phyloP scores from a whole-genome alignment of 2,113 vertebrate species.

The Petromus typicus region DNA sequence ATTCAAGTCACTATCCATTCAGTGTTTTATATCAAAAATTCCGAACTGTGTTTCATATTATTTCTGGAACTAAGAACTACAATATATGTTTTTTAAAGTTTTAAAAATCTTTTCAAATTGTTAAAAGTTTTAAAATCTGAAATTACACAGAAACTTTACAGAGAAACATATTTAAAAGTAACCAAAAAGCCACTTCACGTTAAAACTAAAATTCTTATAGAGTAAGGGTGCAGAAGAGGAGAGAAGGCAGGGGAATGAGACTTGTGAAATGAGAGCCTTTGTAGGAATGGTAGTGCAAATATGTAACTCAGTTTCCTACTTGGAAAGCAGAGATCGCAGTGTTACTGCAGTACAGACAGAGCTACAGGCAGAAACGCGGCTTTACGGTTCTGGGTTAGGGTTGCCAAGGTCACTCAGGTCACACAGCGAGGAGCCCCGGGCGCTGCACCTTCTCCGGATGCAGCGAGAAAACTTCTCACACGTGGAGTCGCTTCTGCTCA shows the following conservation, averaged over 20 bases:
- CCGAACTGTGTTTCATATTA: not conserved
- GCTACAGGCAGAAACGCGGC: not conserved
- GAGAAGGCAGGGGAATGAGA: constrained; percentile 13
- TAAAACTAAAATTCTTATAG: not conserved
- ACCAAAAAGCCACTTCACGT: not conserved
- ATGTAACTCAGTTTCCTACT: not conserved
- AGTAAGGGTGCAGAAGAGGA: not conserved
- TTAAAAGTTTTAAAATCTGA: constrained; percentile 31
- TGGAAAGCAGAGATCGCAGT: not conserved
- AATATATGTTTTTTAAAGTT: not conserved
- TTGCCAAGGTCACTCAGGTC: no score
- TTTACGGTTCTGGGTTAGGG: not conserved
- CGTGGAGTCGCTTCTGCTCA: not conserved
- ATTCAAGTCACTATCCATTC: not conserved
- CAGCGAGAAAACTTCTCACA: not conserved
- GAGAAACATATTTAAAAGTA: not conserved
- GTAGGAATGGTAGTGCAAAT: not conserved
- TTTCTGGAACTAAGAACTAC: not conserved
- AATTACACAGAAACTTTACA: not conserved
- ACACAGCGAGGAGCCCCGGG: no score
- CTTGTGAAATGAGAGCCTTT: not conserved
- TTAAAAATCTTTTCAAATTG: no score
- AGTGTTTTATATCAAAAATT: not conserved
- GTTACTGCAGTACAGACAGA: not conserved
- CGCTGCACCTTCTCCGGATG: not conserved